Evolutionary conservation across 2,797 vertebrate genomes (phyloP), one percentile per base, ranked within the genome.

Genomic region (Peromyscus aztecus): DNA sequence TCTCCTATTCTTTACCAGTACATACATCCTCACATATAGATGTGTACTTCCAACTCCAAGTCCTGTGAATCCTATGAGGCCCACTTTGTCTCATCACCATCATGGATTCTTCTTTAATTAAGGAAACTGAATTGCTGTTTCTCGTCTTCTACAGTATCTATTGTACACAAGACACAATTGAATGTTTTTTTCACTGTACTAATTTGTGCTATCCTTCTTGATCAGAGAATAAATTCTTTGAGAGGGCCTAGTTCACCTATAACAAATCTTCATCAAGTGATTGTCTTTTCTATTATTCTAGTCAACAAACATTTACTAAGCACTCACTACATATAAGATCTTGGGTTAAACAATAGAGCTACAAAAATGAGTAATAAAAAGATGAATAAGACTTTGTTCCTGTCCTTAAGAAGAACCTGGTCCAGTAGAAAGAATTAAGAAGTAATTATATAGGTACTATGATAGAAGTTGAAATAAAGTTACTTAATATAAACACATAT

Each of bases 241-340:
- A 52, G 37, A 69, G 29, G 4, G 6, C 5, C 71, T 46, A 96
- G 31, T 86, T 21, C 6, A 61, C 34, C 0, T 89, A 80, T 95
- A 94, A 73, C 2, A 78, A 77, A 83, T 94, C 6, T 91, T 93
- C 17, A 61, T 29, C 40, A 88, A 27, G 14, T 85, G n/a, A 63
- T 78, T 86, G 27, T 27, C 94, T 85, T 91, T 84, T 95, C 86
- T 8, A 94, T 71, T 93, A 11, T 84, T 88, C 16, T 89, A 73
- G 85, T 92, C 9, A 95, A n/a, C 19, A 52, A 63, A 43, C 13
- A 90, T 90, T 93, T 95, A 69, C 61, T 89, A 69, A 78, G 14
- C 40, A 78, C 19, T 82, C 77, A 77, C 1, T 93, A 43, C 59
- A 82, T 81, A 88, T 86, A 92, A 37, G 23, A 21, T 52, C 23